Conservation (phyloP, 2,888 invertebrate species). For the Drosophila nigricruria region DNA sequence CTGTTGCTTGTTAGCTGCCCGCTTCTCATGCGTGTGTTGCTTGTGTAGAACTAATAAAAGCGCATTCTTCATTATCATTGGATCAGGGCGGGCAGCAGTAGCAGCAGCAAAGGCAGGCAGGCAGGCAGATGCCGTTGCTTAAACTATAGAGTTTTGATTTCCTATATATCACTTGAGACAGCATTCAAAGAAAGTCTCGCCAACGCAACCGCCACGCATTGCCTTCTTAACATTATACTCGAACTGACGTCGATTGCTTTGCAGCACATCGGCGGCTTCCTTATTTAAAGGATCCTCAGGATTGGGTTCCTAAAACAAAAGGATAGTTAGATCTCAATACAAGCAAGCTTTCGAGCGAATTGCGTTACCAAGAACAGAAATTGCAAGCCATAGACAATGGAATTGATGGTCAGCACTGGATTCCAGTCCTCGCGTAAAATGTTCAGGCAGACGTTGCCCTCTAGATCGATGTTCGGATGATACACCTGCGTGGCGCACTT, state of each 20-base stretch:
- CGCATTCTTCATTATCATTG: constrained; percentile 82
- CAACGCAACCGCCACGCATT: constrained; percentile 98
- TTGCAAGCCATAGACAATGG: constrained; percentile 98
- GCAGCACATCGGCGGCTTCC: constrained; percentile 98
- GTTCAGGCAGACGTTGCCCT: constrained; percentile 98
- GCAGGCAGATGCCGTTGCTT: constrained; percentile 84
- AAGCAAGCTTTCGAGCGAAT: too few species aligned
- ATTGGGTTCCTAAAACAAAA: constrained; percentile 94
- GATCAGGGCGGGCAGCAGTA: constrained; percentile 47
- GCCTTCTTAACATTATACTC: constrained; percentile 98
- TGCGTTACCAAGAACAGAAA: constrained; percentile 95
- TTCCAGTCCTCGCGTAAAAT: constrained; percentile 99
- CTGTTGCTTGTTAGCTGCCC: not conserved
- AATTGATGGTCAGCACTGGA: constrained; percentile 98
- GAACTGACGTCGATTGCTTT: constrained; percentile 96
- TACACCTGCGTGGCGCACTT: constrained; percentile 99
- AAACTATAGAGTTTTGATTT: constrained; percentile 85
- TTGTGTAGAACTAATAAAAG: constrained; percentile 83
- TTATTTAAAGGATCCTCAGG: constrained; percentile 99
- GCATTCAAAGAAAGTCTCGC: constrained; percentile 96
- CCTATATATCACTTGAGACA: constrained; percentile 95
- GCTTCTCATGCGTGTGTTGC: constrained; percentile 3
- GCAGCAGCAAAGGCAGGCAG: constrained; percentile 61
- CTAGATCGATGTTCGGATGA: constrained; percentile 99
- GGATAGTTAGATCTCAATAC: not conserved